Conservation (phyloP, 2,797 vertebrate species). For the Tragelaphus eurycerus region DNA sequence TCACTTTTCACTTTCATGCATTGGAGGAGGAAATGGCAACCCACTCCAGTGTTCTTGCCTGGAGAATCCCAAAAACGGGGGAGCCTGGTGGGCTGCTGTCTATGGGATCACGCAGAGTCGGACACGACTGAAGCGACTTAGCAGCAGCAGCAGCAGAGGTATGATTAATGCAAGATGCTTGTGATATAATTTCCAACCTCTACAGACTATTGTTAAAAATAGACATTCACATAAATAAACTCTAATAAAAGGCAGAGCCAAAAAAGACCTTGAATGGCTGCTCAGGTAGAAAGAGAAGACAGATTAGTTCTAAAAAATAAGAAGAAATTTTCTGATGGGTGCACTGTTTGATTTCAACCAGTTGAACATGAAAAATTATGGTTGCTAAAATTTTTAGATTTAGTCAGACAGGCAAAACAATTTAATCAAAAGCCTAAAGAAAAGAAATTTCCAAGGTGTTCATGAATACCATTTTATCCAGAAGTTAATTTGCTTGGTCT, state of each 20-base stretch:
- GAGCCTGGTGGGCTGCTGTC: too few relatives aligned
- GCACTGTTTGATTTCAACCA: neutral
- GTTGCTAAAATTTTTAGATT: neutral
- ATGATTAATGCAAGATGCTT: neutral
- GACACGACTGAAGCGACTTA: too few relatives aligned
- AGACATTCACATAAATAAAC: neutral
- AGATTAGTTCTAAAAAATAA: neutral
- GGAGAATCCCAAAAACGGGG: too few relatives aligned
- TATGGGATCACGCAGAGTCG: too few relatives aligned
- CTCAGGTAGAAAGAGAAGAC: neutral
- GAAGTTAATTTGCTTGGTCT: neutral
- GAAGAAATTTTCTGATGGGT: neutral
- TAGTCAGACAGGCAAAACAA: neutral
- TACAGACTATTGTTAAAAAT: neutral
- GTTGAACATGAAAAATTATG: neutral
- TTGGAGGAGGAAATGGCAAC: too few relatives aligned
- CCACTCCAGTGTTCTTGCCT: too few relatives aligned
- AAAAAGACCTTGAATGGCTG: neutral
- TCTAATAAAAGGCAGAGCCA: neutral
- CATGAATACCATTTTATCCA: neutral
- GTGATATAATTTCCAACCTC: neutral
- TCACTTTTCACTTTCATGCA: too few relatives aligned
- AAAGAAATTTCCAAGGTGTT: neutral
- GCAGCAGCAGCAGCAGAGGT: neutral
- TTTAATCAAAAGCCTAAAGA: neutral